Conservation (phyloP, 1,140 invertebrate genomes). For the Proales similis region DNA sequence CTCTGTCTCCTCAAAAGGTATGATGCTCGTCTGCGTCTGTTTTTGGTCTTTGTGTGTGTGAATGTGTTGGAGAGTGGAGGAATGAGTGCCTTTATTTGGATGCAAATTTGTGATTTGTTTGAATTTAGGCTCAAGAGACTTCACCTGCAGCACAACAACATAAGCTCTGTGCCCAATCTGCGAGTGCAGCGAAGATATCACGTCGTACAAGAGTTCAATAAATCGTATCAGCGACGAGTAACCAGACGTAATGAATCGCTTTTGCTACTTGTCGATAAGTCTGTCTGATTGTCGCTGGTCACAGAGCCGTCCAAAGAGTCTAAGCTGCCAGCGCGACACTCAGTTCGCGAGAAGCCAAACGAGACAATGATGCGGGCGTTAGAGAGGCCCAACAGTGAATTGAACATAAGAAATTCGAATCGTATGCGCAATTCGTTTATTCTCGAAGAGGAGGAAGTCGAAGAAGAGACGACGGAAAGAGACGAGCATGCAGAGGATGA, state of each 20-base stretch:
- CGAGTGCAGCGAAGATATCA: slow-evolving; percentile 45
- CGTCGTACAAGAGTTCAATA: slow-evolving; percentile 34
- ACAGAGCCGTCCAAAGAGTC: slow-evolving; percentile 12
- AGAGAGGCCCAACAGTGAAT: slow-evolving; percentile 28
- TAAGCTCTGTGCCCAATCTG: slow-evolving; percentile 49
- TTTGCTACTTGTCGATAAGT: background rate
- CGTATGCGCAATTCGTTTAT: slow-evolving; percentile 34
- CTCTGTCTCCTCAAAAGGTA: slow-evolving; percentile 20
- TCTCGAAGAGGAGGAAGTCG: slow-evolving; percentile 36
- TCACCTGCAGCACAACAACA: slow-evolving; percentile 49
- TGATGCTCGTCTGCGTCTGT: background rate
- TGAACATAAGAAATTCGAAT: slow-evolving; percentile 36
- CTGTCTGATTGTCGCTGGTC: background rate
- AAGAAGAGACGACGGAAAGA: slow-evolving; percentile 26
- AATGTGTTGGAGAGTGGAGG: background rate
- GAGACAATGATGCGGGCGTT: slow-evolving; percentile 29
- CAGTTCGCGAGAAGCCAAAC: slow-evolving; percentile 23
- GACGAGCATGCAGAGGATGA: slow-evolving; percentile 6
- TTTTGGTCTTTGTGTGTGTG: background rate
- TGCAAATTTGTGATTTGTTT: background rate
- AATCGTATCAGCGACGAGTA: slow-evolving; percentile 16
- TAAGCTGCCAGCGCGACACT: background rate
- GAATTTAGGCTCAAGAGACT: slow-evolving; percentile 46
- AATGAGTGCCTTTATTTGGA: slow-evolving; percentile 2
- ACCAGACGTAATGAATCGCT: background rate